These are phyloP conservation scores for Emydocephalus ijimae DNA, from an alignment of 2,113 vertebrate species.

Conservation along the genomic window DNA sequence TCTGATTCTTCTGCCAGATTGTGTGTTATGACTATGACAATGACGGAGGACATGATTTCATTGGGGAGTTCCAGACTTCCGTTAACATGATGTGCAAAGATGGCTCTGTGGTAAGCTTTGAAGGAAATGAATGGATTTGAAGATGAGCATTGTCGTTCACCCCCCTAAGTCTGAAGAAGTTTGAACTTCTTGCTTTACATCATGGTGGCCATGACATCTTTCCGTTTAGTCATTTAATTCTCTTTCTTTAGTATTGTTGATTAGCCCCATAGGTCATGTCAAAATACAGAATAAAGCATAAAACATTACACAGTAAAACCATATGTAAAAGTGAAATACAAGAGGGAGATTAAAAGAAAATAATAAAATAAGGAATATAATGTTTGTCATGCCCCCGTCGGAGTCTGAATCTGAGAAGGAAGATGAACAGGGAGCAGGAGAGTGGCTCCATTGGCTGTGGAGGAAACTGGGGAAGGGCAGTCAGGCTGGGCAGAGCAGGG, in stretches of 20 bases:
- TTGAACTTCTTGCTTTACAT: neutral
- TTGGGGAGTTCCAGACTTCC: constrained; percentile 90
- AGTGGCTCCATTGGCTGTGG: too few relatives aligned
- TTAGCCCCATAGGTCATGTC: neutral
- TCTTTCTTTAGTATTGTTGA: neutral
- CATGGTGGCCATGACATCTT: neutral
- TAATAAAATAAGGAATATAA: neutral
- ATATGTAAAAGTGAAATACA: neutral
- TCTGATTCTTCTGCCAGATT: constrained; percentile 69
- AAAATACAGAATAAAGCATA: neutral
- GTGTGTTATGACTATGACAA: constrained; percentile 95
- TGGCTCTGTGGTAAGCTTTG: constrained; percentile 74
- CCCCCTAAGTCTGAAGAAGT: neutral
- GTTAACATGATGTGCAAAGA: constrained; percentile 87
- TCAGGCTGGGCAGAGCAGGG: too few relatives aligned
- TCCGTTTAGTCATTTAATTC: neutral
- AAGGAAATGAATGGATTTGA: accelerated
- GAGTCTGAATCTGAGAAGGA: too few relatives aligned
- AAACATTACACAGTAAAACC: neutral
- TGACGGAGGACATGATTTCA: constrained; percentile 96
- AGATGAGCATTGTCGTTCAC: neutral
- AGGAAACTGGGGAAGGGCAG: too few relatives aligned
- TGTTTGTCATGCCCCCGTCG: too few relatives aligned
- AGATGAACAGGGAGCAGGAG: too few relatives aligned
- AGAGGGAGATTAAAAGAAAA: neutral